phyloP scores from a whole-genome alignment of 2,113 vertebrate species.

The Corapipo altera region DNA sequence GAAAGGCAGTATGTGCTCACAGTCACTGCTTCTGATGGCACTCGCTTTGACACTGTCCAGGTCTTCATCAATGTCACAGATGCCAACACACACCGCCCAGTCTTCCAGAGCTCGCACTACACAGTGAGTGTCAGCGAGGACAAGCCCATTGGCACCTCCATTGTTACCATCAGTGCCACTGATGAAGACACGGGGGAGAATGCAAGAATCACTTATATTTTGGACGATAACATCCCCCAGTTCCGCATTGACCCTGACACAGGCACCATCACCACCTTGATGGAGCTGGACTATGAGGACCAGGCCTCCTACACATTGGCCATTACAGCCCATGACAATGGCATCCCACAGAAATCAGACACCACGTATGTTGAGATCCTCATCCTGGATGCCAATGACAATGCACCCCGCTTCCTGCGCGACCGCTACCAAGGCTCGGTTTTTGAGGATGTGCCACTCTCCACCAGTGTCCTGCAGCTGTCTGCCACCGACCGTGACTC shows the following conservation, averaged over 20 bases:
- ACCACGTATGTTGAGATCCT: conserved; percentile 94
- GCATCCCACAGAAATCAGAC: conserved; percentile 94
- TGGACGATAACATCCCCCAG: conserved; percentile 93
- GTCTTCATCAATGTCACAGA: conserved; percentile 96
- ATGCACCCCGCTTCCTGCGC: conserved; percentile 82
- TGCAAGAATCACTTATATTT: conserved; percentile 89
- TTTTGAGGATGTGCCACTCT: conserved; percentile 85
- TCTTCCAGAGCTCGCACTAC: conserved; percentile 93
- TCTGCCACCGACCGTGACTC: conserved; percentile 92
- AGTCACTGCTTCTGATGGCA: conserved; percentile 91
- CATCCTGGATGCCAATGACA: conserved; percentile 92
- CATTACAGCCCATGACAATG: conserved; percentile 91
- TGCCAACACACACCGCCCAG: conserved; percentile 93
- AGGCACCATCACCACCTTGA: conserved; percentile 89
- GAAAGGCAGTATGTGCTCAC: conserved; percentile 94
- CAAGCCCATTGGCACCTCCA: conserved; percentile 85
- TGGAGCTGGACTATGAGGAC: conserved; percentile 93
- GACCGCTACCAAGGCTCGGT: conserved; percentile 89
- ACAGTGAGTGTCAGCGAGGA: conserved; percentile 87
- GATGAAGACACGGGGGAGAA: conserved; percentile 97
- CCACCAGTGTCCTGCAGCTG: conserved; percentile 92
- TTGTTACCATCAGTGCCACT: conserved; percentile 86
- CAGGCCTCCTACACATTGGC: conserved; percentile 92
- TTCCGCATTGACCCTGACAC: conserved; percentile 90
- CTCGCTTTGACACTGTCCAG: conserved; percentile 86